Evolutionary conservation across 2,113 vertebrate species (phyloP), one percentile per base, ranked within the genome.

Genomic region (Mobula hypostoma): DNA sequence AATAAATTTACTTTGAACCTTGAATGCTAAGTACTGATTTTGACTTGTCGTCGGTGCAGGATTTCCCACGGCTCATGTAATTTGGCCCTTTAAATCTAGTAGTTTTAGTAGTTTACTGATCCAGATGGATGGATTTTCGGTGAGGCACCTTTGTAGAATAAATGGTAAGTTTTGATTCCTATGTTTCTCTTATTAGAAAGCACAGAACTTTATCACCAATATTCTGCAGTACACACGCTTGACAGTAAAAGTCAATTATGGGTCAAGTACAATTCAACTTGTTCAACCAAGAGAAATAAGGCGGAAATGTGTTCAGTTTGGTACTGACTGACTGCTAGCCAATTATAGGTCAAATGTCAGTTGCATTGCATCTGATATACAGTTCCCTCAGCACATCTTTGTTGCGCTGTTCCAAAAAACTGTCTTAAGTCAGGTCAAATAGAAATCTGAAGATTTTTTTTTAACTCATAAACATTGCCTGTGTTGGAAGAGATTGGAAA

Each of bases 231-330:
- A 95, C 94, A 95, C 95, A 95, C 92, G 66, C 93, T 68, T 94
- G 95, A 94, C 91, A 93, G 94, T 0, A 0, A 95, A 95, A 94
- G 96, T 96, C 96, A 95, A 95, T 94, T 94, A 72, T 95, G 95
- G 95, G 95, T 96, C 95, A 96, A 94, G 94, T 94, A 95, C 94
- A 48, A 0, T 94, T 95, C 90, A 95, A 90, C 83, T 61, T 87
- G 12, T 32, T 66, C 85, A 90, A 19, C 85, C n/a, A 68, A 32
- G 29, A 32, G 85, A 90, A 19, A 68, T 66, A 90, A 66, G 61
- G 61, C 61, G 68, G 66, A 88, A 36, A 66, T 68, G 27, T 70
- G 83, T 76, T 83, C 95, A 63, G 94, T 95, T 94, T 94, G 94
- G 94, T 95, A 94, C 94, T 95, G 87, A 58, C 94, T 95, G 0